These are phyloP conservation scores for Diorhabda carinulata DNA, from an alignment of 1,140 invertebrate genomes.

Conservation along the genomic window DNA sequence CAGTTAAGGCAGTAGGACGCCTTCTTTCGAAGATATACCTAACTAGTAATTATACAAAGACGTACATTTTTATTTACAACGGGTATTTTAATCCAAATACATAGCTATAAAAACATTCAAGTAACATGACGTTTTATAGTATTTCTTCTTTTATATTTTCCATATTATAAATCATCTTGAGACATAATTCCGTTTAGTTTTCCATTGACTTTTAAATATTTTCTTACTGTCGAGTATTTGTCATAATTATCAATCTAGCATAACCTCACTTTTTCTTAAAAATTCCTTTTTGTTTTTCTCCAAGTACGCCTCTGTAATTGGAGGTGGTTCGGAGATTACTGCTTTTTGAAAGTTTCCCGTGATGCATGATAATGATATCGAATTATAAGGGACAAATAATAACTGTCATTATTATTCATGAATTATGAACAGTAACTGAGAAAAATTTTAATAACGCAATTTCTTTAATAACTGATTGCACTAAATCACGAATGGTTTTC, in stretches of 20 bases:
- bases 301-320: background rate
- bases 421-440: conserved; percentile 9
- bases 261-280: too few relatives aligned
- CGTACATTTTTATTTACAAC: background rate
- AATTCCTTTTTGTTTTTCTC: too few relatives aligned
- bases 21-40: conserved; percentile 1
- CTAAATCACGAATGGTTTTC: background rate
- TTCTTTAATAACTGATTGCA: background rate
- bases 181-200: too few relatives aligned
- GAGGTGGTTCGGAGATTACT: conserved; percentile 7
- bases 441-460: conserved; percentile 19
- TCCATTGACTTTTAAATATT: too few relatives aligned
- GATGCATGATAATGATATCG: conserved; percentile 15
- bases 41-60: background rate
- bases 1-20: conserved; percentile 1
- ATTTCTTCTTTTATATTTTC: too few relatives aligned
- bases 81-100: too few relatives aligned
- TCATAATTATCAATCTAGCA: too few relatives aligned
- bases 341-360: conserved; percentile 7
- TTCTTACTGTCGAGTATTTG: too few relatives aligned
- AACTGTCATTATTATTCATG: conserved; percentile 20
- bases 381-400: conserved; percentile 21
- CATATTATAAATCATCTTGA: too few relatives aligned
- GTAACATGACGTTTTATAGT: too few relatives aligned
- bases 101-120: too few relatives aligned